These are phyloP conservation scores for Myodes glareolus DNA, from an alignment of 2,113 vertebrate species.

Conservation along the genomic window DNA sequence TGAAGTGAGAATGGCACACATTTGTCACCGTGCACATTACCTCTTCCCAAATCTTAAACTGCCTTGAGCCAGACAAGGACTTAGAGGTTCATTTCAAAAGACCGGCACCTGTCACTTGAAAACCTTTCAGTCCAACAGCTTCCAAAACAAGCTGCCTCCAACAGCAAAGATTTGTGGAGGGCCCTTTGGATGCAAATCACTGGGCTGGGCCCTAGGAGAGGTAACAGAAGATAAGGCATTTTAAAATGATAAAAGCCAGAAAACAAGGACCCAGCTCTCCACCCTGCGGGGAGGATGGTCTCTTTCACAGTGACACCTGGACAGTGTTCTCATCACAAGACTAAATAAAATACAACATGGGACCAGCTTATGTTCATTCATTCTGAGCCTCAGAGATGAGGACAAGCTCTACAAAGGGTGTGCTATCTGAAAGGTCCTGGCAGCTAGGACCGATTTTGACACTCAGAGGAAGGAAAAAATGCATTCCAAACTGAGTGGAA, in stretches of 20 bases:
- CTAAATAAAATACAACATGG: background rate
- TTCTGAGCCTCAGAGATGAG: background rate
- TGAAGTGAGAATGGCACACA: background rate
- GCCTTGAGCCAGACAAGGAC: background rate
- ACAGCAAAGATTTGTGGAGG: constrained; percentile 19
- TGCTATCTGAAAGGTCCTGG: background rate
- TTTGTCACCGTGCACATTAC: background rate
- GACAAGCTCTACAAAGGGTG: background rate
- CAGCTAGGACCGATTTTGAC: background rate
- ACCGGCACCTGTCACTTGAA: constrained; percentile 18
- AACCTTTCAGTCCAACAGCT: background rate
- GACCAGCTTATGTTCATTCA: background rate
- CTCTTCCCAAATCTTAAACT: background rate
- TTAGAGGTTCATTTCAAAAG: constrained; percentile 16
- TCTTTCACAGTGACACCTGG: background rate
- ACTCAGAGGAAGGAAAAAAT: background rate
- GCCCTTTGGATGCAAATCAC: background rate
- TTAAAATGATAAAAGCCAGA: background rate
- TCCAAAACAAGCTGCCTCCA: background rate
- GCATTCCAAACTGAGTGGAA: background rate
- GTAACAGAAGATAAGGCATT: background rate
- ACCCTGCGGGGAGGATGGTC: background rate
- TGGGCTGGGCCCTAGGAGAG: background rate
- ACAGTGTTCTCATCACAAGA: background rate
- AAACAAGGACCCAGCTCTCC: background rate